Conservation (phyloP, 2,797 vertebrate species). For the Myotis planiceps region DNA sequence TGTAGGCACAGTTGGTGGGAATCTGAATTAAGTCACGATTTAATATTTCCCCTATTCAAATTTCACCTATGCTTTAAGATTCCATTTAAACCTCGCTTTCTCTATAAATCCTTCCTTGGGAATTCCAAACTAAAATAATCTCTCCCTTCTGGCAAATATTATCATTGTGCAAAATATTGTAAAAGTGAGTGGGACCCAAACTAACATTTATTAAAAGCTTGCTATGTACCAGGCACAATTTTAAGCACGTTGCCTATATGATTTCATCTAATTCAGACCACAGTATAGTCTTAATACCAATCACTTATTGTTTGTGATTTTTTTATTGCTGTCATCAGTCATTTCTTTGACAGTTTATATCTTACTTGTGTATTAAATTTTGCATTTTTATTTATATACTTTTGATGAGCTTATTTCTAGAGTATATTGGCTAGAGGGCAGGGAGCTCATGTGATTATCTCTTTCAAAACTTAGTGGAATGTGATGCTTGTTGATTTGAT, state of each 20-base stretch:
- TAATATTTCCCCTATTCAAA: slow-evolving; percentile 19
- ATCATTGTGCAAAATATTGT: neutral
- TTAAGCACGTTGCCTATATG: neutral
- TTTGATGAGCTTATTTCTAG: slow-evolving; percentile 1
- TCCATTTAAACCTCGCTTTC: neutral
- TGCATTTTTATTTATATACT: neutral
- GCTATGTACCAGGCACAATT: neutral
- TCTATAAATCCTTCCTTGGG: neutral
- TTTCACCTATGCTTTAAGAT: neutral
- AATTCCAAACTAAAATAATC: neutral
- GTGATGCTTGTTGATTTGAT: neutral
- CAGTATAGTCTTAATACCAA: neutral
- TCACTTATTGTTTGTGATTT: neutral
- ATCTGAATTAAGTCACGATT: slow-evolving; percentile 17
- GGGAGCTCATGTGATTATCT: neutral
- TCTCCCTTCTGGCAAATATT: neutral
- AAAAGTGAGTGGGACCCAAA: neutral
- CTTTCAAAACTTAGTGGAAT: neutral
- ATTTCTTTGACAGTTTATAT: slow-evolving; percentile 10
- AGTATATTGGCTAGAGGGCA: neutral
- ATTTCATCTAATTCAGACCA: slow-evolving; percentile 43
- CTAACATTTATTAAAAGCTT: neutral
- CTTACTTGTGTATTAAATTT: neutral
- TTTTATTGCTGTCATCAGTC: neutral
- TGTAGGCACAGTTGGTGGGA: neutral